Base-by-base conservation (phyloP, 2,888 invertebrate species). In the Urechis unicinctus region DNA sequence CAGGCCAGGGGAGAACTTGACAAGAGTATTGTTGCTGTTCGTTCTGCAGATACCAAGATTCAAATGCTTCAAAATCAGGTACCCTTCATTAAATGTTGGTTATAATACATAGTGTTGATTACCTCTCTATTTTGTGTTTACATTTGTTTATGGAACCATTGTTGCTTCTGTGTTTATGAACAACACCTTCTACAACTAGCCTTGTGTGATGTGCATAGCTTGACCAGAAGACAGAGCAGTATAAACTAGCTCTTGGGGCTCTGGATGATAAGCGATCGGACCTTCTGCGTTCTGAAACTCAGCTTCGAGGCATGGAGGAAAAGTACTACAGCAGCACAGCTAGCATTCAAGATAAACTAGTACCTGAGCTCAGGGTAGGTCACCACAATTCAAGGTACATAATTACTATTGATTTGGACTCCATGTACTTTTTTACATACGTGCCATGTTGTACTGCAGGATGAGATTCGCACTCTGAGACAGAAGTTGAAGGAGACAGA, bases 181-280 rank as follows among this genome's bases (percentile, higher is more conserved):
- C n/a, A n/a, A n/a, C n/a, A n/a, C n/a, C n/a, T n/a, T n/a, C n/a
- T n/a, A n/a, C n/a, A n/a, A n/a, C n/a, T n/a, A n/a, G n/a, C n/a
- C n/a, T n/a, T n/a, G n/a, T n/a, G n/a, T n/a, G n/a, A n/a, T n/a
- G n/a, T 29, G 36, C 54, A 1, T 62, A 75, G 75, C 56, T 75
- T 46, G 72, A 74, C 30, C 68, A 74, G 54, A 58, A 70, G 44
- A 63, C 66, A 36, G 74, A 75, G 47, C 72, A 75, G 62, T 68
- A 70, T 52, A 68, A 69, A 51, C 58, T 70, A 62, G 68, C 70
- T 0, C 71, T 73, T 64, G 61, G 69, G 13, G 65, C 67, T 2
- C 57, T 76, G 56, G 74, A 73, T 28, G 75, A 75, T 65, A 76
- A 76, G 57, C 55, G 75, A 21, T 57, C 68, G 1, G 74, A 73